Conservation (phyloP, 2,113 vertebrate species). For the Hypanus sabinus region DNA sequence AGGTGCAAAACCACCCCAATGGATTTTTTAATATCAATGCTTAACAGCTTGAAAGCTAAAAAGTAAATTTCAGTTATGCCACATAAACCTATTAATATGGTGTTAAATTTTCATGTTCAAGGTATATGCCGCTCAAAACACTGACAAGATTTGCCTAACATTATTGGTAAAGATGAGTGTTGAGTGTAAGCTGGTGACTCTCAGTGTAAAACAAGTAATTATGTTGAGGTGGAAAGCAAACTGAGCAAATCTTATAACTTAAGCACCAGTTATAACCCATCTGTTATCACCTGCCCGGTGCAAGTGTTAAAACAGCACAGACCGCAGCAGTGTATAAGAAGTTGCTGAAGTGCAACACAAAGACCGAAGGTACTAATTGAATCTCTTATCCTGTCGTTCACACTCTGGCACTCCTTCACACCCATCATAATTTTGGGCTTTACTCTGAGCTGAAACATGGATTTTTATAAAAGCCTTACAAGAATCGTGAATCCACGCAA, state of each 20-base stretch:
- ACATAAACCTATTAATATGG: background rate
- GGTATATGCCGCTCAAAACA: background rate
- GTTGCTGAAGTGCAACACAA: background rate
- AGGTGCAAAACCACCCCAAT: background rate
- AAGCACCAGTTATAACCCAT: background rate
- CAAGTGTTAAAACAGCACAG: background rate
- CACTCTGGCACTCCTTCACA: too few species aligned
- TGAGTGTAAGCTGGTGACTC: background rate
- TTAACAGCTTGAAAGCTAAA: background rate
- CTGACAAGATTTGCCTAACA: background rate
- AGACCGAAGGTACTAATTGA: background rate
- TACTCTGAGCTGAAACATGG: background rate
- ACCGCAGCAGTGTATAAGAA: background rate
- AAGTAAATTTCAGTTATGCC: background rate
- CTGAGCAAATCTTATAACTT: background rate
- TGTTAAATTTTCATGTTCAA: background rate
- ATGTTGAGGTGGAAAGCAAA: background rate
- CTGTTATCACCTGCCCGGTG: background rate
- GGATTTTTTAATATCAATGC: background rate
- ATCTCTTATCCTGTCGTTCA: background rate
- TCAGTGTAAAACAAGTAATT: background rate
- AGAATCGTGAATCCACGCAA: background rate
- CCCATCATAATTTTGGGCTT: background rate
- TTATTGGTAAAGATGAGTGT: background rate
- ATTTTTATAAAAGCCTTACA: background rate